A percentile compares a stretch with the other conserved stretches of the same genome.
phyloP scores from a whole-genome alignment of 2,113 vertebrate species.

The Amblyopsis rosae region DNA sequence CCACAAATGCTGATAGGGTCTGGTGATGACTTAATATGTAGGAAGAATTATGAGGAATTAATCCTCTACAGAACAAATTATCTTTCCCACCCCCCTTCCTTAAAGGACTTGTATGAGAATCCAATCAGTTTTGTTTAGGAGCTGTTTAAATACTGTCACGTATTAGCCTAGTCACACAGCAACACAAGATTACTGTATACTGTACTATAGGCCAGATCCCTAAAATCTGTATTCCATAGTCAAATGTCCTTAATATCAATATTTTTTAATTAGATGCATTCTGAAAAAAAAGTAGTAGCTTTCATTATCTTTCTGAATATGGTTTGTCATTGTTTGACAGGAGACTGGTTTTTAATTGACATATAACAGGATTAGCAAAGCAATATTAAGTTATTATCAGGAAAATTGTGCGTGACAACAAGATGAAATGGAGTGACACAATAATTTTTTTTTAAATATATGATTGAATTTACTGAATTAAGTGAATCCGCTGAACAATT shows the following conservation, averaged over 20 bases:
- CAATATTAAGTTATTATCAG: conserved; percentile 3
- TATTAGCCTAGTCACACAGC: too few species aligned
- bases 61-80: conserved; percentile 36
- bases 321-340: not conserved
- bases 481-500: conserved; percentile 50
- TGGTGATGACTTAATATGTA: conserved; percentile 56
- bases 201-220: too few species aligned
- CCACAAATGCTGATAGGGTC: conserved; percentile 54
- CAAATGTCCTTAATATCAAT: too few species aligned
- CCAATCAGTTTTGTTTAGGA: not conserved
- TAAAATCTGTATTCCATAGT: too few species aligned
- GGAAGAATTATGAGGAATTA: conserved; percentile 55
- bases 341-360: not conserved
- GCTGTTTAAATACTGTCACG: not conserved
- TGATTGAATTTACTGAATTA: conserved; percentile 39
- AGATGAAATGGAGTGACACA: conserved; percentile 43
- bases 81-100: conserved; percentile 28
- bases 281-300: not conserved
- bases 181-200: too few species aligned
- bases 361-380: not conserved
- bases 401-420: conserved; percentile 41
- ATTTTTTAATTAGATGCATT: not conserved
- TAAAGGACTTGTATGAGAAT: conserved; percentile 7
- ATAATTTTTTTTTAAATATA: not conserved
- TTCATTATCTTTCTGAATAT: not conserved